Evolutionary conservation across 1,140 invertebrate species (phyloP), one percentile per base, ranked within the genome.

Genomic region (Pogonognathellus flavescens): DNA sequence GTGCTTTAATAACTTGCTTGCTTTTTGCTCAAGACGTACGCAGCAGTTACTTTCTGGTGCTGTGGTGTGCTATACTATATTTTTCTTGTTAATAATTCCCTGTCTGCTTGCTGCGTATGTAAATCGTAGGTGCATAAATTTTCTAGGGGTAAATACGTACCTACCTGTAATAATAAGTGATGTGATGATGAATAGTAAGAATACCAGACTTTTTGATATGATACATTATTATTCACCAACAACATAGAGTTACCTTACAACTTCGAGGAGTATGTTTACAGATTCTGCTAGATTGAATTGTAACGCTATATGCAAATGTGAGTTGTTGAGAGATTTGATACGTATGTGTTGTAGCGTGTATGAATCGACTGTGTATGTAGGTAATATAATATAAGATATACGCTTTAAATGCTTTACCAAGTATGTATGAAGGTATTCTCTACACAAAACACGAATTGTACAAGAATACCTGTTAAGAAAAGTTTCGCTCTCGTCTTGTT

Each of bases 221-320:
- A 11, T 16, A 55, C 53, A 66, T 66, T 66, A 25, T 13, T 22
- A 31, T 14, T 25, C 14, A 9, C n/a, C 25, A 16, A 76, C 31
- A 76, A 76, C 41, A 31, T 31, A 76, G 31, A 49, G 49, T 49
- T 76, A 50, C 14, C 31, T 31, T 49, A 31, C 2, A 76, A 31
- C 41, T 76, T 76, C 41, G 31, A 49, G 70, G 16, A 50, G n/a
- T 41, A 49, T 76, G 70, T 76, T 76, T 76, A 76, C 70, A 76
- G 41, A 76, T 49, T 76, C 41, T 50, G n/a, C 13, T n/a, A 76
- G 41, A 76, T 76, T 76, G 70, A 76, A 76, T 76, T 76, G 70
- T 76, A 76, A 50, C 70, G 70, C 25, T n/a, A 13, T 76, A 76
- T 76, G 70, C 70, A 76, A 76, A 76, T 76, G 7, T 31, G 16